These are phyloP conservation scores for Bos indicus DNA, from an alignment of 2,113 vertebrate species.

Conservation along the genomic window DNA sequence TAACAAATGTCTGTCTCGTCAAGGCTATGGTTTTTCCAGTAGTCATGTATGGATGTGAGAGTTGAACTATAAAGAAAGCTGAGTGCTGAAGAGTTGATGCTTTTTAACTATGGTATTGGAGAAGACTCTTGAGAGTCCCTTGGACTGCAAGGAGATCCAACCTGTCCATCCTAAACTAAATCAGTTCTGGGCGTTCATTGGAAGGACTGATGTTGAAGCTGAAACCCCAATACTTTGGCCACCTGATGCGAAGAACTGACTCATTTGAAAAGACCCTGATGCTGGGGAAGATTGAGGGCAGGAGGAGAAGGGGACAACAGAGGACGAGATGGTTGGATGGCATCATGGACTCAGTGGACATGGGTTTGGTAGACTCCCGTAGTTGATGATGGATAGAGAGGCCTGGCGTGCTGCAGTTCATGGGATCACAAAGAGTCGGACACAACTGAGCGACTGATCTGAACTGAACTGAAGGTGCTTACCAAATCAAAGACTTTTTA, in stretches of 20 bases:
- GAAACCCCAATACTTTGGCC: neutral
- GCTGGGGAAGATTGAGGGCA: neutral
- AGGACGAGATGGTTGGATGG: neutral
- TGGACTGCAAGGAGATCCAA: no score
- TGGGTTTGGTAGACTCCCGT: neutral
- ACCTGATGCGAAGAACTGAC: neutral
- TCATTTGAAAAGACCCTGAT: neutral
- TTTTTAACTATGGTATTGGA: no score
- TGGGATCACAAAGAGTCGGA: rapidly evolving
- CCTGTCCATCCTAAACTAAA: neutral
- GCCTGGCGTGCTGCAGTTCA: neutral
- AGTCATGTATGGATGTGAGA: no score
- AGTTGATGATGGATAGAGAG: neutral
- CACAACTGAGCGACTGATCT: neutral
- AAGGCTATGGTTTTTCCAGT: no score
- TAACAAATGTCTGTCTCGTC: no score
- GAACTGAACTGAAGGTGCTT: neutral
- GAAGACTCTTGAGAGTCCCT: no score
- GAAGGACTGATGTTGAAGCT: neutral
- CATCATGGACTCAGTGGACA: neutral
- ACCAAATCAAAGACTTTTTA: neutral
- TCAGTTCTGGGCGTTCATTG: neutral
- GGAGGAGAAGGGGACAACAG: neutral
- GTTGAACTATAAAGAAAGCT: no score
- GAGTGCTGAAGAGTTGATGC: no score